Base-by-base conservation (phyloP, 92 coral and sea anemone species). In the Bergia puertoricense region DNA sequence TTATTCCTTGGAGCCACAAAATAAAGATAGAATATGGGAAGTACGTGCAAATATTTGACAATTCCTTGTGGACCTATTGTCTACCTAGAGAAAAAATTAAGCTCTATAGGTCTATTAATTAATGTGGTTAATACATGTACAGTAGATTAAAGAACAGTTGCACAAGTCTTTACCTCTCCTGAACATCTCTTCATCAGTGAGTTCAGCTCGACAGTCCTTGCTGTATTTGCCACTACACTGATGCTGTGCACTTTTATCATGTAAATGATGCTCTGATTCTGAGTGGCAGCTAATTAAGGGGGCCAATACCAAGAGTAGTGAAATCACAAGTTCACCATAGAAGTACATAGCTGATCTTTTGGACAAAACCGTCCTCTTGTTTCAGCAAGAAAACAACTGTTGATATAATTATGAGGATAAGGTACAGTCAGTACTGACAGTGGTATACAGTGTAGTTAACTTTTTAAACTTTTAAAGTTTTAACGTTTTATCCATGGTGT, bases 161-260 rank as follows among this genome's bases (percentile, higher is more conserved):
- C 18, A n/a, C 0, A 6, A 38, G 7, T 30, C 5, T 2, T 36
- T 84, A 84, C 87, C 87, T 89, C 88, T 93, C 36, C 85, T 41
- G 72, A 95, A 97, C 93, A 97, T 88, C 82, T 93, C 98, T 14
- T 92, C 94, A 30, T 91, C 94, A 23, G 93, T 87, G 2, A 88
- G 88, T 67, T 90, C 88, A 39, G 74, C 39, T 9, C 65, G 83
- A 59, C 98, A 95, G 10, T 81, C 87, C 81, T 90, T 81, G 41
- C 76, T 80, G 86, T 95, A 90, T 67, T 91, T 94, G 46, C 65
- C 62, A 6, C 77, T 45, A 62, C 93, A 91, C 75, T 79, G 77
- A 68, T 69, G 86, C 1, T 14, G 68, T 41, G 80, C 66, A 37
- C 20, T 74, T 3, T 11, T 36, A 13, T 45, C 7, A 2, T 76